Conservation (phyloP, 2,797 vertebrate species). For the Platalea minor region DNA sequence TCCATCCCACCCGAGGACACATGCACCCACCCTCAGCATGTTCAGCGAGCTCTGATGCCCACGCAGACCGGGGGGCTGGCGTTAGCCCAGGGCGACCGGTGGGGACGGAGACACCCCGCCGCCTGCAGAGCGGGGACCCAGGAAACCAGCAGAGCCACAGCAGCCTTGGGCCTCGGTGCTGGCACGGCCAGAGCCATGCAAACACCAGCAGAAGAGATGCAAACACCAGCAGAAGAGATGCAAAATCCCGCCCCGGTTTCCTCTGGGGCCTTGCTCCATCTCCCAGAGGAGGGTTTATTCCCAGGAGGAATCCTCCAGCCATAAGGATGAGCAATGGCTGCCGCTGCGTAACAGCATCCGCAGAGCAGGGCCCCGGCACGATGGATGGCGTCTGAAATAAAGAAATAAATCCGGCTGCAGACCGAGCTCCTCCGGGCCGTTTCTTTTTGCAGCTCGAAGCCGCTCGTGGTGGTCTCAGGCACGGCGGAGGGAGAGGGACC, state of each 20-base stretch:
- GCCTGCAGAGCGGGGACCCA: neutral
- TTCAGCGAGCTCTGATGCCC: neutral
- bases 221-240: neutral
- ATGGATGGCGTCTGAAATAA: neutral
- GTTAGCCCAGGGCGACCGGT: neutral
- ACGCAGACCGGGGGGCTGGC: neutral
- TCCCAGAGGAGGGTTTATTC: neutral
- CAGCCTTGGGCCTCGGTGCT: no score
- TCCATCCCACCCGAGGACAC: neutral
- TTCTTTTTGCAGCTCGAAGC: neutral
- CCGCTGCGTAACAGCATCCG: neutral
- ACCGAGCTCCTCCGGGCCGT: neutral
- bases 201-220: no score
- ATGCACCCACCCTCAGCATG: rapidly evolving
- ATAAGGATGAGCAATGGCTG: neutral
- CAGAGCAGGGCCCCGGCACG: rapidly evolving
- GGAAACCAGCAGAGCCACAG: neutral
- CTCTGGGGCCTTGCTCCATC: rapidly evolving
- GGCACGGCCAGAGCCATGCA: neutral
- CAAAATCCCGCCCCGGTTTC: neutral
- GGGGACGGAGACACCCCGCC: neutral
- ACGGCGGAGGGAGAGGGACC: neutral
- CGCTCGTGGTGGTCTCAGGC: rapidly evolving
- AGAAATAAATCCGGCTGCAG: neutral
- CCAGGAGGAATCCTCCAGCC: neutral